Evolutionary conservation across 2,888 invertebrate species (phyloP), one percentile per base, ranked within the genome.

Genomic region (Cremastinae sp.): DNA sequence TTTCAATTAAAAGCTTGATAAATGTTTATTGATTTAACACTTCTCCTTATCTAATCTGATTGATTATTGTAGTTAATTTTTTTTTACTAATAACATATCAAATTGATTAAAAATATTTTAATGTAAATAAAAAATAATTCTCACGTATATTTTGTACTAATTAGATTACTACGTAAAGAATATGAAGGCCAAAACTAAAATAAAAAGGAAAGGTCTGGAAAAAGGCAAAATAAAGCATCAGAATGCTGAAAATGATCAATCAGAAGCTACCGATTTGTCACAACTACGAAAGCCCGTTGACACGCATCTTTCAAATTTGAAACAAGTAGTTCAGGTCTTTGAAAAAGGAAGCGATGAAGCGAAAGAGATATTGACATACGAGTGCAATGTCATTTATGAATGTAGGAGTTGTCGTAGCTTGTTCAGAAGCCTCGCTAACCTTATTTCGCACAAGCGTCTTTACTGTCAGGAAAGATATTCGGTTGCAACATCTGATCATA

Each of bases 341-440:
- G 94, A 95, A 85, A 93, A 93, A 83, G 96, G 95, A 62, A 95
- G 94, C 81, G 93, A 93, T 82, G 96, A 96, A 92, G 94, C 95
- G 89, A 85, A 80, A 83, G 82, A 80, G 22, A 91, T 96, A 64
- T 91, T 98, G 38, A 91, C 94, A 36, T 93, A 94, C 85, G 97
- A 98, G 91, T 97, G 97, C 92, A 96, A 96, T 88, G 90, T 97
- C 72, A 92, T 98, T 83, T 95, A 96, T 90, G 98, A 98, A 90
- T 98, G 98, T 90, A 94, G 94, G 89, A 93, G 95, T 16, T 98
- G 98, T 86, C 92, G 95, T 38, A 96, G 94, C 85, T 92, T 98
- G 84, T 97, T 96, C 88, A 93, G 97, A 81, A 96, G 96, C 87
- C 91, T 97, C 79, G 94, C 95, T 12, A 97, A 97, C 90, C 96